phyloP scores from a whole-genome alignment of 2,888 invertebrate genomes.

The Hirtodrosophila histrioides region DNA sequence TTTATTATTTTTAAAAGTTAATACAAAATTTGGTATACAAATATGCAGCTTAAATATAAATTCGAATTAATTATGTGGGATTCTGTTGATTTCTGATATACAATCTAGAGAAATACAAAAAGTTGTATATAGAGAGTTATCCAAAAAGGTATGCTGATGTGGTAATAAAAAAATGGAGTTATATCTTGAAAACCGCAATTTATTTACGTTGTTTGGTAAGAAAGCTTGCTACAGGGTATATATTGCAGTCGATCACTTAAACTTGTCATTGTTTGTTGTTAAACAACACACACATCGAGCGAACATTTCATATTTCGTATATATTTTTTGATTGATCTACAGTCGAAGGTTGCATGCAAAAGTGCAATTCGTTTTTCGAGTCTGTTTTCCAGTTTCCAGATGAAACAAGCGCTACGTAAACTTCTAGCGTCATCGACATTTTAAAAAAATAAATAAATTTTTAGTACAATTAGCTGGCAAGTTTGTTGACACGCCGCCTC shows the following conservation, averaged over 20 bases:
- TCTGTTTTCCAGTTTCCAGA: conserved; percentile 56
- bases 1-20: no score
- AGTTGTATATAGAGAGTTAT: no score
- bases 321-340: conserved; percentile 74
- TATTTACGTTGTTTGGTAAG: no score
- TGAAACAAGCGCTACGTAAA: conserved; percentile 44
- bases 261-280: conserved; percentile 18
- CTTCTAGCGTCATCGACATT: conserved; percentile 48
- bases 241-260: background rate
- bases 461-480: conserved; percentile 73
- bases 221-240: conserved; percentile 21
- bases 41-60: no score
- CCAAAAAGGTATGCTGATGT: no score
- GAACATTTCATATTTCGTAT: conserved; percentile 35
- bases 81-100: no score
- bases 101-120: no score
- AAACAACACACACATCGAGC: conserved; percentile 20
- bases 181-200: no score
- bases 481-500: conserved; percentile 66
- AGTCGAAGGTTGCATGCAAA: conserved; percentile 78
- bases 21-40: no score
- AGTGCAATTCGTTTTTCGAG: conserved; percentile 69
- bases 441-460: conserved; percentile 62
- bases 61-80: no score
- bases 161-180: no score